Conservation (phyloP, 2,888 invertebrate genomes). For the Amblyjoppa fuscipennis region DNA sequence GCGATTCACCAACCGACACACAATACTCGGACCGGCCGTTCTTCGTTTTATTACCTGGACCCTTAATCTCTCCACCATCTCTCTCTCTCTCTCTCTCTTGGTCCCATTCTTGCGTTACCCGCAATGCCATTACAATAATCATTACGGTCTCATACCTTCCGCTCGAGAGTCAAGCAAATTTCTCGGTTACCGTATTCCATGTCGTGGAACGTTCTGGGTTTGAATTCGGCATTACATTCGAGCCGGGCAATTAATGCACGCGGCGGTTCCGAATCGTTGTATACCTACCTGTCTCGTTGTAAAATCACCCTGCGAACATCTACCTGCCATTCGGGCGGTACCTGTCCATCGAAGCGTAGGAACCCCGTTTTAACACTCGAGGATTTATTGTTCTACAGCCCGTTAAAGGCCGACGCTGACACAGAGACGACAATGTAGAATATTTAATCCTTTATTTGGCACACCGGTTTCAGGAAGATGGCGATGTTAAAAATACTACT, state of each 20-base stretch:
- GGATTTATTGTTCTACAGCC: slow-evolving; percentile 4
- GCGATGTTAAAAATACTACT: not conserved
- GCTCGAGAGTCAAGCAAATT: not conserved
- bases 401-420: not conserved
- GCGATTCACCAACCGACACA: not conserved
- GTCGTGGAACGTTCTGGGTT: not conserved
- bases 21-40: slow-evolving; percentile 1
- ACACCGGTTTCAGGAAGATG: not conserved
- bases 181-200: not conserved
- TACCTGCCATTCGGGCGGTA: slow-evolving; percentile 41
- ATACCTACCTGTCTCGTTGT: slow-evolving; percentile 20
- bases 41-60: not conserved
- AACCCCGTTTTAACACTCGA: not conserved
- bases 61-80: not conserved
- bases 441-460: not conserved
- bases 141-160: not conserved
- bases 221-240: not conserved
- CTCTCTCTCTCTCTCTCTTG: not conserved
- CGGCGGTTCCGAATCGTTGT: not conserved
- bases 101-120: slow-evolving; percentile 6
- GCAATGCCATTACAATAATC: slow-evolving; percentile 6
- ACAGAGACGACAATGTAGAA: not conserved
- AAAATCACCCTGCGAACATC: slow-evolving; percentile 16
- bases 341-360: not conserved
- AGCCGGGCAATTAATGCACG: not conserved